phyloP scores from a whole-genome alignment of 1,140 invertebrate species.

The Leucophenga varia region DNA sequence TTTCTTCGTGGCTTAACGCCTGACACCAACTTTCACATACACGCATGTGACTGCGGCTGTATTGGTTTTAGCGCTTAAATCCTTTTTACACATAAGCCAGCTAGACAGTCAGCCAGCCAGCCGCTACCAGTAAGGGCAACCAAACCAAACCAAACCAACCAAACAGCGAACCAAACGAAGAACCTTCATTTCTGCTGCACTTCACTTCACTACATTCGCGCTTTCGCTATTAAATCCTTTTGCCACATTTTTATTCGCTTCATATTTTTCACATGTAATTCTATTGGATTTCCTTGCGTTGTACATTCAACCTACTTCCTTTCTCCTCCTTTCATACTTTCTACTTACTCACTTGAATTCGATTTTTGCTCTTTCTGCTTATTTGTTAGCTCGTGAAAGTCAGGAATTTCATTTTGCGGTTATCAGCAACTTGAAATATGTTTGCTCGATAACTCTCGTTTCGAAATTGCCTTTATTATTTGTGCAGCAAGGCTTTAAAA shows the following conservation, averaged over 20 bases:
- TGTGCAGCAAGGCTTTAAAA: too few relatives aligned
- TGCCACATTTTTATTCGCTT: constrained; percentile 25
- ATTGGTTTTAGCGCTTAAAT: constrained; percentile 32
- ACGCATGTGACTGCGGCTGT: constrained; percentile 13
- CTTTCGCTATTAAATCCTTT: constrained; percentile 25
- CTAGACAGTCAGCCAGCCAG: background rate
- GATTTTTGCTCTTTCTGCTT: too few relatives aligned
- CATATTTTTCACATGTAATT: constrained; percentile 46
- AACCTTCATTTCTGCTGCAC: constrained; percentile 15
- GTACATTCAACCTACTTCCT: too few relatives aligned
- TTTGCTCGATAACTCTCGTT: too few relatives aligned
- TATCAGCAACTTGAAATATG: too few relatives aligned
- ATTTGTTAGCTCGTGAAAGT: too few relatives aligned
- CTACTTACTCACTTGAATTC: too few relatives aligned
- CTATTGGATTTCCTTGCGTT: constrained; percentile 27
- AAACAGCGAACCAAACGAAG: background rate
- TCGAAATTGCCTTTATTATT: too few relatives aligned
- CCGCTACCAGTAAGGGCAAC: background rate
- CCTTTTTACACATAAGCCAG: constrained; percentile 23
- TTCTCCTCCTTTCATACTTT: too few relatives aligned
- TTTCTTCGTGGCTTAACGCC: constrained; percentile 48
- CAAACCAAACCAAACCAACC: constrained; percentile 9
- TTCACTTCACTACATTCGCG: constrained; percentile 21
- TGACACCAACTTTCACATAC: constrained; percentile 25
- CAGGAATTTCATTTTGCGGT: too few relatives aligned